phyloP scores from a whole-genome alignment of 2,797 vertebrate species.

The Sebastes iracundus region DNA sequence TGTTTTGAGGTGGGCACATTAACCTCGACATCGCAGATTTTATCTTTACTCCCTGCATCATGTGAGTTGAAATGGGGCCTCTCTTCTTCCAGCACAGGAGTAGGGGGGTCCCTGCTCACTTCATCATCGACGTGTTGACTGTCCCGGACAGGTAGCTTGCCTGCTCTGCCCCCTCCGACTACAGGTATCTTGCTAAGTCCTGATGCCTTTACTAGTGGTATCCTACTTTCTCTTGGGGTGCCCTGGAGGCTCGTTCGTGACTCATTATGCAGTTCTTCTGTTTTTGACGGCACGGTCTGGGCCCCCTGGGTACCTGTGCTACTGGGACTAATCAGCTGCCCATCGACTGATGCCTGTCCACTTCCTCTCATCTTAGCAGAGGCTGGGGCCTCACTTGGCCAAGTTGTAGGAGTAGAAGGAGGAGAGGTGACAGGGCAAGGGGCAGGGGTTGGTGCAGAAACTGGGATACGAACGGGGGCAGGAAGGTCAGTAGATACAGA shows the following conservation, averaged over 20 bases:
- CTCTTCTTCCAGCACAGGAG: slow-evolving; percentile 86
- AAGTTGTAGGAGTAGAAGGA: slow-evolving; percentile 24
- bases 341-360: slow-evolving; percentile 83
- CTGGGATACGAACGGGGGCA: not conserved
- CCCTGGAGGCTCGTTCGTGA: slow-evolving; percentile 36
- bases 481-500: slow-evolving; percentile 1
- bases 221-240: slow-evolving; percentile 68
- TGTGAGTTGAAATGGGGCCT: slow-evolving; percentile 76
- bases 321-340: slow-evolving; percentile 83
- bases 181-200: slow-evolving; percentile 88
- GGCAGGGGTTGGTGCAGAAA: not conserved
- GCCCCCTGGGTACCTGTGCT: slow-evolving; percentile 80
- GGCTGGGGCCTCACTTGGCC: slow-evolving; percentile 26
- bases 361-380: slow-evolving; percentile 77
- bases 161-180: slow-evolving; percentile 79
- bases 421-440: slow-evolving; percentile 26
- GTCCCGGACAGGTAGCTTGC: slow-evolving; percentile 82
- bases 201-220: slow-evolving; percentile 76
- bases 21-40: slow-evolving; percentile 66
- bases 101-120: slow-evolving; percentile 85
- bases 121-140: slow-evolving; percentile 85
- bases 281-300: slow-evolving; percentile 81
- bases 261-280: slow-evolving; percentile 60
- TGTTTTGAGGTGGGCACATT: slow-evolving; percentile 58
- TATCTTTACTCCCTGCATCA: slow-evolving; percentile 86